Percentiles rank a stretch among this genome's conserved stretches.
phyloP scores from a whole-genome alignment of 1,140 invertebrate genomes.

The Conus betulinus region DNA sequence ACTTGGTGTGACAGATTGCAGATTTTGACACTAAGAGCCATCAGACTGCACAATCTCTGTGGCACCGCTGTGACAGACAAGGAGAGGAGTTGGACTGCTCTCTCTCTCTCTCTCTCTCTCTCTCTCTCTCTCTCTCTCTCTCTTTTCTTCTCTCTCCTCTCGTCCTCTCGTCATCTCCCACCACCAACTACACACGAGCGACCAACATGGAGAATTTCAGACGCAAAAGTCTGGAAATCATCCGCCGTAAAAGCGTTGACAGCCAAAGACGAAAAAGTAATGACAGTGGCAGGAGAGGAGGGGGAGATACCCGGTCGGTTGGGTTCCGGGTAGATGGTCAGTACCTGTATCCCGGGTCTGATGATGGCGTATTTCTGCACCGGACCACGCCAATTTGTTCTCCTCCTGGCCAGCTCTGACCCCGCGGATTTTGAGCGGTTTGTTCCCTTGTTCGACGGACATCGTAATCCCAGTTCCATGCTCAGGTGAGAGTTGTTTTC shows the following conservation, averaged over 20 bases:
- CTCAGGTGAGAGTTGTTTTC: not conserved
- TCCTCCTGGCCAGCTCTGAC: not conserved
- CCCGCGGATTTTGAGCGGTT: not conserved
- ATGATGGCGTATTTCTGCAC: not conserved
- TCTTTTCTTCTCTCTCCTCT: too few relatives aligned
- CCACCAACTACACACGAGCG: too few relatives aligned
- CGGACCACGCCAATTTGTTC: not conserved
- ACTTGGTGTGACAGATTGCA: too few relatives aligned
- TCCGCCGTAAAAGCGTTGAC: not conserved
- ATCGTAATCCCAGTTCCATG: not conserved
- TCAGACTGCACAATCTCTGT: too few relatives aligned
- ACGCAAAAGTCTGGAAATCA: slow-evolving; percentile 3
- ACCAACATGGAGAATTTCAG: not conserved
- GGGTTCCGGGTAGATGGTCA: not conserved
- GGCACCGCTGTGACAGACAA: too few relatives aligned
- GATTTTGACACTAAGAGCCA: too few relatives aligned
- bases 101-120: too few relatives aligned
- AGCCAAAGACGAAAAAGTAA: not conserved
- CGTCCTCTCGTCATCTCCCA: too few relatives aligned
- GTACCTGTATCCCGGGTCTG: not conserved
- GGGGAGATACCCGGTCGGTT: not conserved
- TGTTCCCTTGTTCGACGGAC: not conserved
- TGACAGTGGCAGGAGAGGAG: not conserved
- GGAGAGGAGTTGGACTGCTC: too few relatives aligned
- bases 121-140: too few relatives aligned